Conservation (phyloP, 2,888 invertebrate genomes). For the Drosophila histrio region DNA sequence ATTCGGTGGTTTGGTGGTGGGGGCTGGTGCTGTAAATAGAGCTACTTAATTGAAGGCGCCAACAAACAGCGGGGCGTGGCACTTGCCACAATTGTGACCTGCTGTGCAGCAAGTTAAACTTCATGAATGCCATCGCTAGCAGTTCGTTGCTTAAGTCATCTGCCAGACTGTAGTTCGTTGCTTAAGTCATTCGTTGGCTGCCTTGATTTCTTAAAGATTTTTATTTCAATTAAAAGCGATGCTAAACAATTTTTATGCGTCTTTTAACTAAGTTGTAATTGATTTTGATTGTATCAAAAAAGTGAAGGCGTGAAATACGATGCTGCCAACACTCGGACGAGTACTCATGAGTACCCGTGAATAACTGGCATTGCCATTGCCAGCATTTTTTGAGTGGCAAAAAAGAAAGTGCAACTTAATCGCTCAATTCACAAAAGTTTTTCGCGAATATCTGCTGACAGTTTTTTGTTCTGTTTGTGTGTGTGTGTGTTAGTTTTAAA, state of each 20-base stretch:
- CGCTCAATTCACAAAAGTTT: conserved; percentile 53
- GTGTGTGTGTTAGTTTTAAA: background rate
- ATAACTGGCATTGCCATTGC: background rate
- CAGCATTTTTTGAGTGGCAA: conserved; percentile 1
- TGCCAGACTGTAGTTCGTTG: conserved; percentile 36
- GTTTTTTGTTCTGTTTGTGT: background rate
- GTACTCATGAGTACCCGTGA: conserved; percentile 2
- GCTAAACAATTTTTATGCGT: conserved; percentile 62
- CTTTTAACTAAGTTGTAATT: conserved; percentile 76
- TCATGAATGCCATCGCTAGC: too few relatives aligned
- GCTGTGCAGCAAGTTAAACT: conserved; percentile 42
- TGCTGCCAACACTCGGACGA: background rate
- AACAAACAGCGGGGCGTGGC: conserved; percentile 58
- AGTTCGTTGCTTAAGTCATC: conserved; percentile 58
- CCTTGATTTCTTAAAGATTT: background rate
- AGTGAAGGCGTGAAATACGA: conserved; percentile 54
- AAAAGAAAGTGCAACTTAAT: conserved; percentile 68
- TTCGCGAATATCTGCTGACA: background rate
- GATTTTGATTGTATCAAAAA: conserved; percentile 61
- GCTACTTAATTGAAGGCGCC: conserved; percentile 72
- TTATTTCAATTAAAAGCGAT: conserved; percentile 59
- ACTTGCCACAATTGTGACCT: conserved; percentile 41
- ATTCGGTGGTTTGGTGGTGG: background rate
- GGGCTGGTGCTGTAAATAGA: conserved; percentile 13
- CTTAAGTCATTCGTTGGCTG: conserved; percentile 31